Base-by-base conservation (phyloP, 2,797 vertebrate genomes). In the Rhinoraja longicauda region DNA sequence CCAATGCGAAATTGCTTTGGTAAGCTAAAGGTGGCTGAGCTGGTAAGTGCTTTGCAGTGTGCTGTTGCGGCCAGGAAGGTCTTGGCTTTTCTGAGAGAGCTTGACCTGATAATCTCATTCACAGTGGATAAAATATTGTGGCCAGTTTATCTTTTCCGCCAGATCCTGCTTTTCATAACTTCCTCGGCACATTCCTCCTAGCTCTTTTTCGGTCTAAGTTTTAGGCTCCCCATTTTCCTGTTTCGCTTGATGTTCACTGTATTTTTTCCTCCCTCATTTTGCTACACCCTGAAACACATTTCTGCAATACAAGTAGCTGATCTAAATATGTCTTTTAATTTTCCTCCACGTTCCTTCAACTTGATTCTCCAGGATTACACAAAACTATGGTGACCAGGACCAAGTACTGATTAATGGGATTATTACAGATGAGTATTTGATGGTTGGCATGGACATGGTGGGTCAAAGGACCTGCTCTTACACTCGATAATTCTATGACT, bases 1-100 rank as follows among this genome's bases (percentile, higher is more conserved):
- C n/a, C 82, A 88, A 26, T 86, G 57, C 88, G 84, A 64, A 88
- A 88, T 36, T 88, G 84, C 15, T 64, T 88, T 36, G 21, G 84
- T 67, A 88, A 19, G 62, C 84, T 88, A 88, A 88, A 67, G 59
- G 13, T 86, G 82, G 53, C 82, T 86, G 26, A 86, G 53, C 57
- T 32, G 26, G 24, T 62, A 62, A n/a, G 84, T 88, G n/a, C 82
- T 62, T 32, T 64, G 59, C 59, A 32, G 84, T 88, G 59, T 88
- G n/a, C 62, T 21, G 29, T 62, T 86, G 59, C 64, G 62, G 15
- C 62, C 5, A 88, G 59, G 62, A 88, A 67, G n/a, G n/a, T 36
- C 84, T 21, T 4, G 7, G 64, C 7, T 67, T 3, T 67, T n/a
- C 84, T 53, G n/a, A 67, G 29, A 21, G 19, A 88, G 84, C 59